A percentile compares a stretch with the other conserved stretches of the same genome.
These are phyloP conservation scores for Pygmarrhopalites habei DNA, from an alignment of 1,140 invertebrate species.

Conservation along the genomic window DNA sequence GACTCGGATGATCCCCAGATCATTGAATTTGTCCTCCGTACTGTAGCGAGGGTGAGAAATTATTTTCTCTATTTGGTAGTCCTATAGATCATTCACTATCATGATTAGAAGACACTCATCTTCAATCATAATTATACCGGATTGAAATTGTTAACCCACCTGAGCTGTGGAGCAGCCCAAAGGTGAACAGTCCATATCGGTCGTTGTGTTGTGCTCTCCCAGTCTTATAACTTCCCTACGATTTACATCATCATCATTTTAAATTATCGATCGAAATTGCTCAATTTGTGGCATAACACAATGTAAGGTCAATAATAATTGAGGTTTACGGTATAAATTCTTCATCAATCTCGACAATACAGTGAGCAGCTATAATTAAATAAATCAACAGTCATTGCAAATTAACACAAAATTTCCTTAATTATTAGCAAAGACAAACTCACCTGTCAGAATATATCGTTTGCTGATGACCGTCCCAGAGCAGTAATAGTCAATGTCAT, in stretches of 20 bases:
- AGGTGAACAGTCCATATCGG: conserved; percentile 51
- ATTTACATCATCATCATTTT: conserved; percentile 1
- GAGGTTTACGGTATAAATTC: conserved; percentile 19
- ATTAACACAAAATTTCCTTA: too few species aligned
- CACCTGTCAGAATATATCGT: conserved; percentile 31
- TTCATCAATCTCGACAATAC: conserved; percentile 32
- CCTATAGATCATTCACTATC: too few species aligned
- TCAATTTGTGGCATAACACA: too few species aligned
- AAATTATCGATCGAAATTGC: too few species aligned
- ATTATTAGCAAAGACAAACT: too few species aligned
- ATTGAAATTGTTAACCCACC: too few species aligned
- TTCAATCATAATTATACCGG: too few species aligned
- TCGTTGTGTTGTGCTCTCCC: conserved; percentile 55
- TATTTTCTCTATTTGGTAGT: conserved; percentile 33
- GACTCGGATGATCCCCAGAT: conserved; percentile 34
- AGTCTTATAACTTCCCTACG: conserved; percentile 51
- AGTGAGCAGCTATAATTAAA: conserved; percentile 37
- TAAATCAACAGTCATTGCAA: too few species aligned
- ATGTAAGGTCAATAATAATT: not conserved
- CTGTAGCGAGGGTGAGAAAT: conserved; percentile 32
- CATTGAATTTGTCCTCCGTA: conserved; percentile 30
- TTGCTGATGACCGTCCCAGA: conserved; percentile 26
- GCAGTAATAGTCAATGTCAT: conserved; percentile 32
- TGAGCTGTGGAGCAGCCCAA: conserved; percentile 27
- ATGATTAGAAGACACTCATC: too few species aligned